Conservation (phyloP, 2,113 vertebrate species). For the Protobothrops mucrosquamatus region DNA sequence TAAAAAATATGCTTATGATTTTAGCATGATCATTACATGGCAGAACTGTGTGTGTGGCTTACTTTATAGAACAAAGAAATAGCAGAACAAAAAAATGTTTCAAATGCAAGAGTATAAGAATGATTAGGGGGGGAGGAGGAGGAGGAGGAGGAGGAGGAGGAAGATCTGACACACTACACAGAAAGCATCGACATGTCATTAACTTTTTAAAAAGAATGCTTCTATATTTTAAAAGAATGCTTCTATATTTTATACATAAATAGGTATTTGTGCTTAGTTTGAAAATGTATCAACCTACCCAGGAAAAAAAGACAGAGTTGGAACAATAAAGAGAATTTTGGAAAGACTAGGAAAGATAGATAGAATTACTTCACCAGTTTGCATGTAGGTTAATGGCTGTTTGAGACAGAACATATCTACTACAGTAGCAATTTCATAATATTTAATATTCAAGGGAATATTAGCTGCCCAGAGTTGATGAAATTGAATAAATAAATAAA, state of each 20-base stretch:
- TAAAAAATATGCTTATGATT: background rate
- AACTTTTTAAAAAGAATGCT: background rate
- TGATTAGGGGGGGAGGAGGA: background rate
- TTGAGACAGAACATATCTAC: background rate
- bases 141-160: background rate
- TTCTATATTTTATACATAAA: background rate
- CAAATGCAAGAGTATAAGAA: constrained; percentile 14
- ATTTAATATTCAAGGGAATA: background rate
- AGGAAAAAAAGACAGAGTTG: background rate
- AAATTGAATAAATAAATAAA: background rate
- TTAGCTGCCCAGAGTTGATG: background rate
- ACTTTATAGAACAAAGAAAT: constrained; percentile 26
- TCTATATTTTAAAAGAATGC: background rate
- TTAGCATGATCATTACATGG: background rate
- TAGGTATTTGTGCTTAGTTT: background rate
- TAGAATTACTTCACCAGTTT: background rate
- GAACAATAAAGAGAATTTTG: background rate
- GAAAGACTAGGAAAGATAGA: background rate
- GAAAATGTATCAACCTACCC: background rate
- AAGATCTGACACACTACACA: background rate
- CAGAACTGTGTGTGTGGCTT: constrained; percentile 26
- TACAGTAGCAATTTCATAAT: background rate
- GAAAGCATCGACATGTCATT: background rate
- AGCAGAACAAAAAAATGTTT: background rate
- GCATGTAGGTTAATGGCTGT: background rate